phyloP scores from a whole-genome alignment of 2,113 vertebrate species.

The Hemiprocne comata region DNA sequence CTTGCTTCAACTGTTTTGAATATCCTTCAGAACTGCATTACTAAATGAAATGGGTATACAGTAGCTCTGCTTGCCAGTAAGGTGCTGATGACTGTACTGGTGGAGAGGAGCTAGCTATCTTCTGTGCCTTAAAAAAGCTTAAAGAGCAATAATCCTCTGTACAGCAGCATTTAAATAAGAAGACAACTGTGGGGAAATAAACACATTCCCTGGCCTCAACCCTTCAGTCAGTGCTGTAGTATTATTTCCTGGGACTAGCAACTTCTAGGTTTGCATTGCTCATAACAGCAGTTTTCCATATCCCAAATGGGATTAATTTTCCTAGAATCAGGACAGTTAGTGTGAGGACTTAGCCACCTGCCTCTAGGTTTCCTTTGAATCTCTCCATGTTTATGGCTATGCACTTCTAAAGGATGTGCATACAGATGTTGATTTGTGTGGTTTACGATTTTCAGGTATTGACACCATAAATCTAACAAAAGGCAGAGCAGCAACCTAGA shows the following conservation, averaged over 20 bases:
- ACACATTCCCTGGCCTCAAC: neutral
- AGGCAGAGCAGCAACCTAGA: neutral
- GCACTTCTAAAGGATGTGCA: neutral
- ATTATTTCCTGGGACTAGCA: neutral
- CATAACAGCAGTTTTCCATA: neutral
- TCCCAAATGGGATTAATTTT: neutral
- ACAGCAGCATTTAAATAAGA: neutral
- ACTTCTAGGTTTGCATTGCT: neutral
- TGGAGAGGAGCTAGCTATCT: neutral
- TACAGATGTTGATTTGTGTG: neutral
- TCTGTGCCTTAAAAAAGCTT: neutral
- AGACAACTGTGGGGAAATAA: neutral
- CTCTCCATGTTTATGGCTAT: neutral
- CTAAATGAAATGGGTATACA: neutral
- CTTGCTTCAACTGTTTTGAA: neutral
- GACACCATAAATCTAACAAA: constrained; percentile 5
- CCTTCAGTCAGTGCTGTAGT: neutral
- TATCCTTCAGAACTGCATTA: neutral
- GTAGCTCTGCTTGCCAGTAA: neutral
- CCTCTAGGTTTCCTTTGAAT: neutral
- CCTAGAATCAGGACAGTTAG: neutral
- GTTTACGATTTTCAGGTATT: neutral
- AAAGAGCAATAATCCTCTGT: neutral
- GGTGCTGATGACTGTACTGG: neutral
- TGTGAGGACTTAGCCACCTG: neutral